A percentile compares a stretch with the other conserved stretches of the same genome.
Conservation (phyloP, 2,888 invertebrate species). For the Agrilus cyanescens region DNA sequence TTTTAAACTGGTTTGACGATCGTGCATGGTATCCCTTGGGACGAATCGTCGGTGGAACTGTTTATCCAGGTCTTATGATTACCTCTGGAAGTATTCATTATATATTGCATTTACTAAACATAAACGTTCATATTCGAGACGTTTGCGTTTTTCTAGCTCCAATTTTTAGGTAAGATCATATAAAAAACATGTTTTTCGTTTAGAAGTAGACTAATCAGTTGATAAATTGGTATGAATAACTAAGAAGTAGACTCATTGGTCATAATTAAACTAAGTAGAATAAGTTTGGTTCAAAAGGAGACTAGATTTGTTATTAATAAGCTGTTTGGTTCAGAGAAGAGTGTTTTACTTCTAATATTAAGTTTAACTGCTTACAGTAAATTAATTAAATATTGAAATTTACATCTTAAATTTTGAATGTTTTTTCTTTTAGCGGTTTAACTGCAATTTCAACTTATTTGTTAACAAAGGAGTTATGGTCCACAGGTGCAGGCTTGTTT, state of each 20-base stretch:
- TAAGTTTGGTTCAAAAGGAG: too few relatives aligned
- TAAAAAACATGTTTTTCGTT: too few relatives aligned
- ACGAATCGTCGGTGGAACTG: constrained; percentile 97
- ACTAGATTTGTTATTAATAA: too few relatives aligned
- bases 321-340: too few relatives aligned
- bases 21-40: constrained; percentile 99
- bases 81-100: constrained; percentile 97
- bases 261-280: too few relatives aligned
- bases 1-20: constrained; percentile 99
- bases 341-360: too few relatives aligned
- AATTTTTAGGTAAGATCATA: constrained; percentile 64
- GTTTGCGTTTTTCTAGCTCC: constrained; percentile 98
- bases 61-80: constrained; percentile 98
- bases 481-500: constrained; percentile 89
- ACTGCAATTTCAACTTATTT: constrained; percentile 97
- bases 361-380: too few relatives aligned
- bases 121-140: constrained; percentile 96
- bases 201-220: too few relatives aligned
- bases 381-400: not conserved
- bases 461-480: constrained; percentile 96
- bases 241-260: too few relatives aligned
- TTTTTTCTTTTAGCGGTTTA: constrained; percentile 64
- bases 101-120: constrained; percentile 79
- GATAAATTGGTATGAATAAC: too few relatives aligned
- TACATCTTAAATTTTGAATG: not conserved